Percentiles rank a stretch among this genome's conserved stretches.
Conservation (phyloP, 2,797 vertebrate species). For the Chelon labrosus region DNA sequence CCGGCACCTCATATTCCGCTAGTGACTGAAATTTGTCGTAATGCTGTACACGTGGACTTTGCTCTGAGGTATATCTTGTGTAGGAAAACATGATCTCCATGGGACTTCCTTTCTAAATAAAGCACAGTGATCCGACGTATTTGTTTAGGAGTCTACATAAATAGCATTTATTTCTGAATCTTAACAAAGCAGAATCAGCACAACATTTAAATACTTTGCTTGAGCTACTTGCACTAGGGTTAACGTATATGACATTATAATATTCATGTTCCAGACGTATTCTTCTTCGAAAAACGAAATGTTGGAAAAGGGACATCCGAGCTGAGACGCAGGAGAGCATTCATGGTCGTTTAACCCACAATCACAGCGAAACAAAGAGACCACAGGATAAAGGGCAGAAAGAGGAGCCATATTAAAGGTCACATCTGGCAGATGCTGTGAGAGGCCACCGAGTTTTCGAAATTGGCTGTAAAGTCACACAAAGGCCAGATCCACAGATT, state of each 20-base stretch:
- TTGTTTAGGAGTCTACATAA: too few relatives aligned
- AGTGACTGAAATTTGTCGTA: neutral
- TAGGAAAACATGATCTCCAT: neutral
- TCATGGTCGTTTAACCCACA: neutral
- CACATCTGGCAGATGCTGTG: conserved; percentile 45
- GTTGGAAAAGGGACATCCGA: neutral
- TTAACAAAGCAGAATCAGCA: too few relatives aligned
- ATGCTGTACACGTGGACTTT: neutral
- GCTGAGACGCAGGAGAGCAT: neutral
- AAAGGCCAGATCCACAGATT: conserved; percentile 15
- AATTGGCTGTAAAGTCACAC: conserved; percentile 46
- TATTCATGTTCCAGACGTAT: neutral
- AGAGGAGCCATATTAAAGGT: conserved; percentile 47
- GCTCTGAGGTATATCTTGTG: neutral
- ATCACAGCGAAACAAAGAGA: neutral
- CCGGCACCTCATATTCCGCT: neutral
- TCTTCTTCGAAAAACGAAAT: neutral
- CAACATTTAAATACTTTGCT: too few relatives aligned
- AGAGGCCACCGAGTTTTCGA: conserved; percentile 10
- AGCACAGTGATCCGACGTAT: neutral
- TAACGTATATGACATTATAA: too few relatives aligned
- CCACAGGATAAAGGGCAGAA: conserved; percentile 16
- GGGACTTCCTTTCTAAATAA: neutral
- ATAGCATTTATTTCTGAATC: too few relatives aligned
- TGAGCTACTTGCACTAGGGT: too few relatives aligned